These are phyloP conservation scores for Hymenopus coronatus DNA, from an alignment of 2,888 invertebrate genomes.

Conservation along the genomic window DNA sequence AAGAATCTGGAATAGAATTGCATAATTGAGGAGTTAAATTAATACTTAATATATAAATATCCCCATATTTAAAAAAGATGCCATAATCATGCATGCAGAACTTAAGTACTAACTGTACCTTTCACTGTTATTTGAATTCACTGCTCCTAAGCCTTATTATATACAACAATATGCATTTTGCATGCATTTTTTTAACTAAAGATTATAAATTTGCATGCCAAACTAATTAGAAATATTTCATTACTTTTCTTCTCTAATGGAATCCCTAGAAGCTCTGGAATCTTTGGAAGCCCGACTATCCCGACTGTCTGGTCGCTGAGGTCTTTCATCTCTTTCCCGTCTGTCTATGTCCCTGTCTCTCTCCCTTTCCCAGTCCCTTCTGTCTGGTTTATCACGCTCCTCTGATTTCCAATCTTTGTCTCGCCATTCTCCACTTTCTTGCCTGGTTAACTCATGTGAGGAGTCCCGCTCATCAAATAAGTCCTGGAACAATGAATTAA, in stretches of 20 bases:
- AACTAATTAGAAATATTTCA: neutral
- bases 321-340: constrained; percentile 47
- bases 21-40: too few species aligned
- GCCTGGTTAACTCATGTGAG: constrained; percentile 8
- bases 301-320: constrained; percentile 58
- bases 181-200: neutral
- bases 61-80: too few species aligned
- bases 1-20: too few species aligned
- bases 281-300: constrained; percentile 57
- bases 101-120: too few species aligned
- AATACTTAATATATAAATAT: too few species aligned
- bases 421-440: constrained; percentile 24
- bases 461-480: constrained; percentile 27
- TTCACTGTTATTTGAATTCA: too few species aligned
- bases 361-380: constrained; percentile 22
- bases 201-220: neutral
- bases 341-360: constrained; percentile 36
- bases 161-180: neutral
- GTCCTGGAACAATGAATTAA: neutral
- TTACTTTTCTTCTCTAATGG: constrained; percentile 54
- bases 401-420: constrained; percentile 31
- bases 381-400: constrained; percentile 21
- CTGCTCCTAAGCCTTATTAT: neutral
- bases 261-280: constrained; percentile 50
- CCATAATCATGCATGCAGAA: too few species aligned